Base-by-base conservation (phyloP, 1,140 invertebrate genomes). In the Akabosia matsudoensis region DNA sequence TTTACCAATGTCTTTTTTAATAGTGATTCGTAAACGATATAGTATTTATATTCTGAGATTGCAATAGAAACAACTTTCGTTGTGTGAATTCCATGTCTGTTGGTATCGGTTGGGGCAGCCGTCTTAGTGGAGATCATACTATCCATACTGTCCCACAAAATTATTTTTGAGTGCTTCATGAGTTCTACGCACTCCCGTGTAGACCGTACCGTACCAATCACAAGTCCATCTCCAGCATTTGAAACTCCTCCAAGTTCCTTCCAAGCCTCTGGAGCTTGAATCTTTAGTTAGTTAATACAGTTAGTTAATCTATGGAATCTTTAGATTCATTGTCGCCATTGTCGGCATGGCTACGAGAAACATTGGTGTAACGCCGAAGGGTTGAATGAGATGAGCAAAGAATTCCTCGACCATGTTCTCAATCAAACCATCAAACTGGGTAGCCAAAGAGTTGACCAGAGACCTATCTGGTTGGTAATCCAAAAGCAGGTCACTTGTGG, bases 141-240 rank as follows among this genome's bases (percentile, higher is more conserved):
- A 70, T 18, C 67, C 67, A 22, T 70, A 70, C 7, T 70, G 26
- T 34, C 75, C 75, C 18, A 51, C 2, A 33, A 28, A 77, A 33
- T 67, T 74, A n/a, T 51, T 56, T 22, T 24, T 45, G n/a, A n/a
- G n/a, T n/a, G n/a, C n/a, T n/a, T n/a, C n/a, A n/a, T n/a, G n/a
- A n/a, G n/a, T n/a, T n/a, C 1, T 74, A 33, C 1, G 56, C 61
- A 26, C 70, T 37, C 76, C 76, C 37, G 76, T 67, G 76, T 77
- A 71, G 51, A n/a, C n/a, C n/a, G n/a, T n/a, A 74, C 56, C n/a
- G 18, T 45, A n/a, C 22, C 71, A 14, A 74, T 37, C 3, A 77
- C 33, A 10, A 71, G 22, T 45, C 72, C 72, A 2, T 18, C 31
- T 51, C 72, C 71, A 24, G 51, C 73, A 3, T 33, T 70, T 16